Percentiles rank a stretch among this genome's conserved stretches.
phyloP scores from a whole-genome alignment of 2,113 vertebrate species.

The Chaetura pelagica region DNA sequence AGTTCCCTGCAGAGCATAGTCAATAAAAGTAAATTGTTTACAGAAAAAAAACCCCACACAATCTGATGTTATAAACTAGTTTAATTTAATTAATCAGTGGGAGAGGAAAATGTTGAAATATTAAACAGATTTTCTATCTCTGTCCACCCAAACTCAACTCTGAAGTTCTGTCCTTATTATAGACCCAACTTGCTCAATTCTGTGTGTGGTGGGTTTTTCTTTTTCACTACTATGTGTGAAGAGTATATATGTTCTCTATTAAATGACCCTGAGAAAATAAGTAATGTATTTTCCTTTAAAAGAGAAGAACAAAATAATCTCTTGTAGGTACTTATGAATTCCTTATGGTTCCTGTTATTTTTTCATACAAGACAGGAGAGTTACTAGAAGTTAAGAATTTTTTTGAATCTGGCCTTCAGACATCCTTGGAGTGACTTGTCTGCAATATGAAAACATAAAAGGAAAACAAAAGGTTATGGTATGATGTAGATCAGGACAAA shows the following conservation, averaged over 20 bases:
- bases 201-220: background rate
- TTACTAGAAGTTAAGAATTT: background rate
- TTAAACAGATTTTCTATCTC: background rate
- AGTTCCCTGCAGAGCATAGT: background rate
- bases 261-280: background rate
- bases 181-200: background rate
- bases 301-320: background rate
- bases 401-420: background rate
- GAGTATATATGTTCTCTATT: background rate
- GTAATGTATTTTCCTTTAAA: background rate
- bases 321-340: background rate
- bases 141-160: background rate
- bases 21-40: slow-evolving; percentile 63
- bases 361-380: background rate
- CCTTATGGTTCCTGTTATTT: background rate
- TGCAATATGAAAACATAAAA: background rate
- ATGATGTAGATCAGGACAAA: background rate
- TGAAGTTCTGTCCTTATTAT: background rate
- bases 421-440: background rate
- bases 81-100: slow-evolving; percentile 7
- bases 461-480: background rate
- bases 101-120: slow-evolving; percentile 26
- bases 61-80: background rate
- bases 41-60: slow-evolving; percentile 17
- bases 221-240: background rate